Percentiles rank a stretch among this genome's conserved stretches.
Evolutionary conservation across 2,113 vertebrate species (phyloP).

Genomic region (Bubo blakistoni): DNA sequence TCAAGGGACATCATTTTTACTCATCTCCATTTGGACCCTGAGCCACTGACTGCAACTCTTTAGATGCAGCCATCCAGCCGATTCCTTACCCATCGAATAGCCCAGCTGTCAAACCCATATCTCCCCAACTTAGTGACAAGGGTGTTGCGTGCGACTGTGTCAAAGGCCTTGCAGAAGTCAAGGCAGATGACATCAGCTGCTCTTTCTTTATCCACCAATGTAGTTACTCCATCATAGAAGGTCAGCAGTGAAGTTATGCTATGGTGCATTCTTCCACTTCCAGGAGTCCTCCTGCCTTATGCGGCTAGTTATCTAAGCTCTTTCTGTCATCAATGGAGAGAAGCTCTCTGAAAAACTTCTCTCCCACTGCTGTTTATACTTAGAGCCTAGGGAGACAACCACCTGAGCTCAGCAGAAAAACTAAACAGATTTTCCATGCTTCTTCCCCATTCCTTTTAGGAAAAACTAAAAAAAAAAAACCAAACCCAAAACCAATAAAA

Average conservation of each 20-base stretch:
- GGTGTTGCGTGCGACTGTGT: not conserved
- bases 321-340: not conserved
- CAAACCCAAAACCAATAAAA: too few species aligned
- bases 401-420: not conserved
- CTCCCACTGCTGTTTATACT: not conserved
- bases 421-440: not conserved
- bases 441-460: not conserved
- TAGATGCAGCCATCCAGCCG: not conserved
- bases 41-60: not conserved
- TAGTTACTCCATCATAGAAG: not conserved
- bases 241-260: not conserved
- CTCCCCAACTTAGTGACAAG: not conserved
- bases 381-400: not conserved
- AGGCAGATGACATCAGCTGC: not conserved
- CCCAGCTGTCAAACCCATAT: not conserved
- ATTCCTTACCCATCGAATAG: not conserved
- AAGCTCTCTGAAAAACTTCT: not conserved
- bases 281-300: not conserved
- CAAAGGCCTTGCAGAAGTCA: not conserved
- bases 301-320: not conserved
- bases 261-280: not conserved
- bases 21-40: not conserved
- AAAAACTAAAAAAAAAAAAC: not conserved
- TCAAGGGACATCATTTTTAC: not conserved
- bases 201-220: not conserved